Conservation (phyloP, 2,113 vertebrate genomes). For the Anarrhichthys ocellatus region DNA sequence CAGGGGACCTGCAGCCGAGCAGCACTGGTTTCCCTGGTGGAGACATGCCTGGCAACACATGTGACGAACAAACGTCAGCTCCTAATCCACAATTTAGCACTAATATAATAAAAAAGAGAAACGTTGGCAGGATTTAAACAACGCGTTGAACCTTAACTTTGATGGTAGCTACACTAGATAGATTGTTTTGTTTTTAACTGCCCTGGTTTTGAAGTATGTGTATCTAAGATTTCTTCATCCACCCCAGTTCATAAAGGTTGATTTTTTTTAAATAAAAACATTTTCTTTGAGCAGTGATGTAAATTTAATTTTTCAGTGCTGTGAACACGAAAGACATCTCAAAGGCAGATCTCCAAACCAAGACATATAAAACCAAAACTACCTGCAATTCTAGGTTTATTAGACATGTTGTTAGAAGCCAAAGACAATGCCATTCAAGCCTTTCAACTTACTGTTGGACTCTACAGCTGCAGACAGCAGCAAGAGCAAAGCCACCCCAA, state of each 20-base stretch:
- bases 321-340: background rate
- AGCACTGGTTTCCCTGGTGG: constrained; percentile 88
- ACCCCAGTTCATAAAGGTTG: background rate
- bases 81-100: background rate
- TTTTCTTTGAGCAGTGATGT: background rate
- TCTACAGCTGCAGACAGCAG: constrained; percentile 55
- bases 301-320: background rate
- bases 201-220: background rate
- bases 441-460: constrained; percentile 64
- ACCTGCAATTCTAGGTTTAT: background rate
- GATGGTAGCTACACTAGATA: background rate
- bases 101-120: background rate
- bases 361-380: constrained; percentile 4
- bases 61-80: constrained; percentile 33
- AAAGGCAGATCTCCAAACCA: background rate
- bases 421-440: background rate
- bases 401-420: background rate
- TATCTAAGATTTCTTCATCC: background rate
- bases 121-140: background rate
- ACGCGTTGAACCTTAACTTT: background rate
- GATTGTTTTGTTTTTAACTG: background rate
- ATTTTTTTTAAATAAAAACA: background rate
- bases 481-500: constrained; percentile 33
- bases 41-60: constrained; percentile 82
- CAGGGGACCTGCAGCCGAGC: constrained; percentile 86